phyloP scores from a whole-genome alignment of 2,888 invertebrate species.

The Sphaerophoria rueppellii region DNA sequence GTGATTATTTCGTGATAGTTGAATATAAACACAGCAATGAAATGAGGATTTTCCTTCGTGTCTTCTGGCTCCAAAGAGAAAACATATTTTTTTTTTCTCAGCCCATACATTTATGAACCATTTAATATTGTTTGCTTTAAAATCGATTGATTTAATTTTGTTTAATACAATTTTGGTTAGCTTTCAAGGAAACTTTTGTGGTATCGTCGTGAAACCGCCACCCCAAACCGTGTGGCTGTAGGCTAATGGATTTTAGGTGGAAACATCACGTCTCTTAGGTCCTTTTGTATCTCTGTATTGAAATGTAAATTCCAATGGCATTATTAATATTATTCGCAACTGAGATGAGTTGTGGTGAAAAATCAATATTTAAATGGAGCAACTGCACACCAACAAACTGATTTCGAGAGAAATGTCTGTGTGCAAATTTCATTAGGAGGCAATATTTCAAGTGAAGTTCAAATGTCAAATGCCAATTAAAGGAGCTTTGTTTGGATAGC shows the following conservation, averaged over 20 bases:
- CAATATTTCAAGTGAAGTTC: background rate
- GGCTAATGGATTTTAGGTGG: background rate
- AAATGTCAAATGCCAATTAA: slow-evolving; percentile 24
- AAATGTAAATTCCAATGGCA: background rate
- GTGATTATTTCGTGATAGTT: slow-evolving; percentile 37
- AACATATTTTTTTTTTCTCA: background rate
- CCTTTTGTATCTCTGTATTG: background rate
- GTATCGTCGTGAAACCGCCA: background rate
- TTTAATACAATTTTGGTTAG: background rate
- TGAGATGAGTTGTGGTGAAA: background rate
- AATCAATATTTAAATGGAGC: slow-evolving; percentile 2
- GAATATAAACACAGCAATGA: slow-evolving; percentile 14
- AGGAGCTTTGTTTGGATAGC: background rate
- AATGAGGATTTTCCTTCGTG: background rate
- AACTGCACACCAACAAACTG: background rate
- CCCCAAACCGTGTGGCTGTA: background rate
- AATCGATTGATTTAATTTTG: slow-evolving; percentile 47
- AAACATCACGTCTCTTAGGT: background rate
- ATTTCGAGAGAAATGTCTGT: background rate
- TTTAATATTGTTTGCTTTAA: slow-evolving; percentile 13
- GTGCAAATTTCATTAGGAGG: background rate
- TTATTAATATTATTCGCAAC: background rate
- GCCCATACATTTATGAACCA: background rate
- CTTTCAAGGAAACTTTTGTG: background rate
- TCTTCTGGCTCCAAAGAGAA: background rate